Conservation (phyloP, 92 coral and sea anemone genomes). For the Epizoanthus rinbou region DNA sequence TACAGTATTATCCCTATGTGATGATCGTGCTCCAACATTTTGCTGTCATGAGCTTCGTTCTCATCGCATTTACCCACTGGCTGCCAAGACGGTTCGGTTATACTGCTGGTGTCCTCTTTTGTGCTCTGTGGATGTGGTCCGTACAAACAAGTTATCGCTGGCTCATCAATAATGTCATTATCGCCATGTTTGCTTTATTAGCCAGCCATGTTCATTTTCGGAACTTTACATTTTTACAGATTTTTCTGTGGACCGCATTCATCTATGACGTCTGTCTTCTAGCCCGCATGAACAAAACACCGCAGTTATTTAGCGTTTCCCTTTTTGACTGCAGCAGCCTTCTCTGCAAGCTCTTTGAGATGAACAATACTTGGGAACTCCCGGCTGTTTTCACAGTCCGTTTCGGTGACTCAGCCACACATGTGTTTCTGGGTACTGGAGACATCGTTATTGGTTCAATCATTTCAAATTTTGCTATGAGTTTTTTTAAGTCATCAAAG, state of each 20-base stretch:
- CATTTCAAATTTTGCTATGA: constrained; percentile 88
- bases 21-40: constrained; percentile 87
- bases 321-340: constrained; percentile 78
- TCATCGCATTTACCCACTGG: constrained; percentile 92
- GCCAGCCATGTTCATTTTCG: constrained; percentile 93
- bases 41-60: constrained; percentile 77
- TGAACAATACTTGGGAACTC: constrained; percentile 94
- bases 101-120: constrained; percentile 63
- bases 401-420: constrained; percentile 81
- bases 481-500: constrained; percentile 87
- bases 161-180: constrained; percentile 85
- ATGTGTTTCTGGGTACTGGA: constrained; percentile 96
- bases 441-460: constrained; percentile 92
- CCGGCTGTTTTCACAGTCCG: constrained; percentile 94
- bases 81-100: constrained; percentile 71
- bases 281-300: constrained; percentile 75
- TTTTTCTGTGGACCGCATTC: constrained; percentile 96
- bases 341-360: constrained; percentile 83
- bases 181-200: constrained; percentile 88
- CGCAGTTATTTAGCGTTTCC: constrained; percentile 83
- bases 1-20: constrained; percentile 76
- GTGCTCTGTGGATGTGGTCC: constrained; percentile 74
- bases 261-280: constrained; percentile 89
- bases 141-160: constrained; percentile 80
- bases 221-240: constrained; percentile 92